Percentiles rank a stretch among this genome's conserved stretches.
Conservation (phyloP, 2,113 vertebrate genomes). For the Pollachius pollachius region DNA sequence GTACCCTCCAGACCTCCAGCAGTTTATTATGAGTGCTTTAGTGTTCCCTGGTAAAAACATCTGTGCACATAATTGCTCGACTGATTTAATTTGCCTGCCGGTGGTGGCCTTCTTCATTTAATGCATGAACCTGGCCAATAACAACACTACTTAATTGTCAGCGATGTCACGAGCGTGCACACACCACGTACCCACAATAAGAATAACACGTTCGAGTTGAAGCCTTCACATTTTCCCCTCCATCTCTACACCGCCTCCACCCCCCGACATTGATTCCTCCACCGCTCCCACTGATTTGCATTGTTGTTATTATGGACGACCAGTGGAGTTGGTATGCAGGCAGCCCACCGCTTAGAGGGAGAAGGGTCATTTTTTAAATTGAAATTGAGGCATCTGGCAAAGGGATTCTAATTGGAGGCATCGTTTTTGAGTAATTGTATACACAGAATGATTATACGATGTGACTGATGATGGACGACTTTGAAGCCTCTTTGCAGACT, state of each 20-base stretch:
- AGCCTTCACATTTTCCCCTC: background rate
- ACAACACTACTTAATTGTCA: conserved; percentile 36
- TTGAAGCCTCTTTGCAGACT: conserved; percentile 9
- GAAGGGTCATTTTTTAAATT: conserved; percentile 32
- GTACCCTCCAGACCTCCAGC: conserved; percentile 25
- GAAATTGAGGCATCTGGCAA: conserved; percentile 31
- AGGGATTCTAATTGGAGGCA: conserved; percentile 34
- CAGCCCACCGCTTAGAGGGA: conserved; percentile 24
- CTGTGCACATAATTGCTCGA: conserved; percentile 49
- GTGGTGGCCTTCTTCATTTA: conserved; percentile 36
- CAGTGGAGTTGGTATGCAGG: conserved; percentile 14
- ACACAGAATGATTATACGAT: conserved; percentile 17
- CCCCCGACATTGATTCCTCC: background rate
- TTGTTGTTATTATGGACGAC: conserved; percentile 2
- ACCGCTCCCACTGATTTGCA: conserved; percentile 14
- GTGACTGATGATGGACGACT: conserved; percentile 37
- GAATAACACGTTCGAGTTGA: background rate
- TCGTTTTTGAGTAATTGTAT: conserved; percentile 43
- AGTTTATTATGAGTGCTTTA: conserved; percentile 47
- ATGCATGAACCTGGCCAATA: conserved; percentile 41
- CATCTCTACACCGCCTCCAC: background rate
- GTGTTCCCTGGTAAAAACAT: conserved; percentile 48
- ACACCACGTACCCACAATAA: conserved; percentile 5
- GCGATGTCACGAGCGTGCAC: conserved; percentile 15
- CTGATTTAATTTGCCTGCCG: conserved; percentile 38